Base-by-base conservation (phyloP, 2,888 invertebrate genomes). In the Dasypogon diadema region DNA sequence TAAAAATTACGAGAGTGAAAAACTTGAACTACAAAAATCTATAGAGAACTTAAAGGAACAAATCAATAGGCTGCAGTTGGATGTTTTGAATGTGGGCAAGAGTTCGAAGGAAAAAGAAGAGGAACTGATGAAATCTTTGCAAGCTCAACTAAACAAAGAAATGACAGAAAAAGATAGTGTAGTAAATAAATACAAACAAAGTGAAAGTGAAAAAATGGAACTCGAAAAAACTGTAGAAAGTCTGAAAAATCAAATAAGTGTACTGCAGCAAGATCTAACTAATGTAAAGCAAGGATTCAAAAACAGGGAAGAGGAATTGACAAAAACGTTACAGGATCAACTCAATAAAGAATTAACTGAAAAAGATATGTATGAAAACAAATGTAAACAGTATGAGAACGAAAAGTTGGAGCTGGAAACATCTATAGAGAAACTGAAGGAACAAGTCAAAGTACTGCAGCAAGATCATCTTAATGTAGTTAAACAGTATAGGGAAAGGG, bases 171-270 rank as follows among this genome's bases (percentile, higher is more conserved):
- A 30, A 30, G 34, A 30, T 6, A 1, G 5, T 10, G 5, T 30
- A 48, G 84, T 87, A 80, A 81, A 81, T 63, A 84, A 87, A 76
- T 80, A 88, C 70, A 77, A 81, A 46, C 68, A 76, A 48, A 77
- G 84, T 2, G 84, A 79, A 75, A 85, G 85, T 76, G 85, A 87
- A 81, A 74, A 83, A n/a, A 2, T 21, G 2, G 60, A 76, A 34
- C 12, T 42, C 2, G 10, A 46, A 3, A n/a, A 16, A 12, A n/a
- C n/a, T n/a, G n/a, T n/a, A n/a, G n/a, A n/a, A n/a, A n/a, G n/a
- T n/a, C n/a, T n/a, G n/a, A n/a, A n/a, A n/a, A n/a, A n/a, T n/a
- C n/a, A n/a, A n/a, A n/a, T n/a, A n/a, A n/a, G n/a, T n/a, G n/a
- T n/a, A n/a, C 10, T 22, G n/a, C 22, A 58, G 21, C 14, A 34